These are phyloP conservation scores for Listrodromus nycthemerus DNA, from an alignment of 2,888 invertebrate genomes.

Conservation along the genomic window DNA sequence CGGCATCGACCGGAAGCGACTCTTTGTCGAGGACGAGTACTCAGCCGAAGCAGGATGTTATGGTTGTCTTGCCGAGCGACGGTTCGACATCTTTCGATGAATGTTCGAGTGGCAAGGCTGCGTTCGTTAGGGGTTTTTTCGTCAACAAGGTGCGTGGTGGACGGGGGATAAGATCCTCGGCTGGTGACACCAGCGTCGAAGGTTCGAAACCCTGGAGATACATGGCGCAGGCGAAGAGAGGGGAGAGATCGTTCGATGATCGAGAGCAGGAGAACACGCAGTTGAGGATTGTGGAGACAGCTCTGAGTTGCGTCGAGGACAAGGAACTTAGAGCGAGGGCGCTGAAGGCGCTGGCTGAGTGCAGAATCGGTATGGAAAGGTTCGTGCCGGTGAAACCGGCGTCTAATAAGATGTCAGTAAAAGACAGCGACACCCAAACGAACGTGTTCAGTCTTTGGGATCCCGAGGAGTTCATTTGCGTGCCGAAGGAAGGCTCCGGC, in stretches of 20 bases:
- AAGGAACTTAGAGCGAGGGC: slow-evolving; percentile 75
- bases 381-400: slow-evolving; percentile 70
- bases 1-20: background rate
- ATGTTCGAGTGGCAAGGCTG: background rate
- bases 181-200: background rate
- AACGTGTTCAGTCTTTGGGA: slow-evolving; percentile 74
- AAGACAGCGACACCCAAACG: slow-evolving; percentile 76
- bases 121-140: background rate
- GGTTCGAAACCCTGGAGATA: slow-evolving; percentile 27
- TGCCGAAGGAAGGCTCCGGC: slow-evolving; percentile 7
- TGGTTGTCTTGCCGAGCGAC: slow-evolving; percentile 36
- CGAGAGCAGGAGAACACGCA: slow-evolving; percentile 55
- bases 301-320: slow-evolving; percentile 76
- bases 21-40: background rate
- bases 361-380: slow-evolving; percentile 75
- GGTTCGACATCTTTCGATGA: background rate
- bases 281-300: slow-evolving; percentile 76
- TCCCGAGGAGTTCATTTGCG: slow-evolving; percentile 50
- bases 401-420: slow-evolving; percentile 57
- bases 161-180: slow-evolving; percentile 13
- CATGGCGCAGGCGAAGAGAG: background rate
- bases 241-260: background rate
- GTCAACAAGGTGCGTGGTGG: background rate
- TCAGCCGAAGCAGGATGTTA: slow-evolving; percentile 13
- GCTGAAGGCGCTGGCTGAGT: slow-evolving; percentile 77